Evolutionary conservation across 2,113 vertebrate genomes (phyloP).

Genomic region (Bostrychus sinensis): DNA sequence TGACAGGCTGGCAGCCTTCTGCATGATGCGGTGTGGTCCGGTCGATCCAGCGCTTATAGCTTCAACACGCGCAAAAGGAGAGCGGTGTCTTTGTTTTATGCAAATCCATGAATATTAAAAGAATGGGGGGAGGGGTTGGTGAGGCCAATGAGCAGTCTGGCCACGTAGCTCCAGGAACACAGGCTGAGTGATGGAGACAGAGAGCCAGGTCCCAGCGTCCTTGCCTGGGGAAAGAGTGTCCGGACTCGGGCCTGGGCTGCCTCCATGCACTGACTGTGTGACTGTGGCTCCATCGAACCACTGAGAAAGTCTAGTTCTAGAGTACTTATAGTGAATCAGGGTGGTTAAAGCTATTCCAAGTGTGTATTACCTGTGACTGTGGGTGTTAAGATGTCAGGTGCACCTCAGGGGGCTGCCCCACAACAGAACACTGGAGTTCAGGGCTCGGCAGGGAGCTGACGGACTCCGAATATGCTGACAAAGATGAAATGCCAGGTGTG

Average conservation of each 20-base stretch:
- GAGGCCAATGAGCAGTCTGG: slow-evolving; percentile 70
- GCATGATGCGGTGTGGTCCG: slow-evolving; percentile 39
- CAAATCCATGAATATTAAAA: slow-evolving; percentile 73
- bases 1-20: slow-evolving; percentile 64
- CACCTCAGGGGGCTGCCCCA: slow-evolving; percentile 41
- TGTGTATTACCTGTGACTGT: slow-evolving; percentile 29
- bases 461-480: slow-evolving; percentile 66
- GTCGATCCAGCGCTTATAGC: slow-evolving; percentile 34
- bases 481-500: slow-evolving; percentile 68
- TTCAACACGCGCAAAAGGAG: slow-evolving; percentile 40
- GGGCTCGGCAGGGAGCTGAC: slow-evolving; percentile 56
- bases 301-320: slow-evolving; percentile 28
- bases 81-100: slow-evolving; percentile 74
- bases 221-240: slow-evolving; percentile 75
- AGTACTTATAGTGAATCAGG: slow-evolving; percentile 16
- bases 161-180: slow-evolving; percentile 78
- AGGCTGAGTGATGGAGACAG: slow-evolving; percentile 74
- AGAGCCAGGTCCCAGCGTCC: slow-evolving; percentile 72
- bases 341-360: not conserved
- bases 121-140: slow-evolving; percentile 12
- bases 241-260: slow-evolving; percentile 56
- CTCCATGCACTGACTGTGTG: slow-evolving; percentile 43
- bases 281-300: not conserved
- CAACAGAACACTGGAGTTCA: slow-evolving; percentile 55
- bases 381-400: slow-evolving; percentile 30